Evolutionary conservation across 2,113 vertebrate genomes (phyloP), one percentile per base, ranked within the genome.

Genomic region (Etheostoma cragini): DNA sequence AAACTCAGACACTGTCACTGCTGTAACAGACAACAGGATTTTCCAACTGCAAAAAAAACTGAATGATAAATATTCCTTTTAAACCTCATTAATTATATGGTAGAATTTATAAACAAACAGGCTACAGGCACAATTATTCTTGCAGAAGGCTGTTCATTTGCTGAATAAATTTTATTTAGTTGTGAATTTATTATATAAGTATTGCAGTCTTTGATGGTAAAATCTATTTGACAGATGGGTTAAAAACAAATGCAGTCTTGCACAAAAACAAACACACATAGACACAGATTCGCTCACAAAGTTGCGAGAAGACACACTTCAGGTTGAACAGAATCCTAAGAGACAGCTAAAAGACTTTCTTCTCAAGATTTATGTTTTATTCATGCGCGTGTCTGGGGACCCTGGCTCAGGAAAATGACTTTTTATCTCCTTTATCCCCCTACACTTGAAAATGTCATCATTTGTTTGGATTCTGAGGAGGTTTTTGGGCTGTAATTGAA

Each of bases 301-400:
- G 66, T 71, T 73, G 54, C 42, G 61, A 65, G 72, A 56, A 63
- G 54, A 72, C 22, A 63, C 35, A 17, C 62, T 81, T 81, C 54
- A 66, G 61, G 76, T 87, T 87, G 58, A 85, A 57, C 53, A 0
- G 56, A 76, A 89, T 91, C 73, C 19, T 11, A 69, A 70, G 74
- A 65, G 84, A 83, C 89, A 52, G 68, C 82, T 57, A 58, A 82
- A 85, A 89, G 70, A 86, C 72, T 89, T 86, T 89, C 57, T 87
- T 84, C 52, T 82, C 12, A 0, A 56, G 42, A 24, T 66, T 75
- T 6, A 90, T 93, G 91, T 92, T 90, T 93, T 91, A 93, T 94
- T 92, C 89, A 91, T 83, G 76, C 0, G 0, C 8, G 16, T 26
- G 68, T 90, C 73, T 84, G 65, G 87, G 83, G 84, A 88, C 19